Evolutionary conservation across 2,888 invertebrate species (phyloP), one percentile per base, ranked within the genome.

Genomic region (Coleophora flavipennella): DNA sequence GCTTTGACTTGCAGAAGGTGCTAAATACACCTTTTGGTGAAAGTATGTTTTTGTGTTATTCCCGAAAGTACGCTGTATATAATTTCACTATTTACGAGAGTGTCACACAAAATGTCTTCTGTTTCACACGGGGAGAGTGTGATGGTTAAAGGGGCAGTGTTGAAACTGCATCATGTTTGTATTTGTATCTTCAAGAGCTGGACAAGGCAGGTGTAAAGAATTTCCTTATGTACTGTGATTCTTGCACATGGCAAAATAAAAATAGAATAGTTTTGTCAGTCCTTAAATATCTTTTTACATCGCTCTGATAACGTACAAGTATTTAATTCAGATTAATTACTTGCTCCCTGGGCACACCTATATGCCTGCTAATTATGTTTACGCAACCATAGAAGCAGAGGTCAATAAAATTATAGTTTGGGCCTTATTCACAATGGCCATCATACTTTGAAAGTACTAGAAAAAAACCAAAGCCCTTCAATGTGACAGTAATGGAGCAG

Each of bases 291-390:
- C n/a, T n/a, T n/a, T n/a, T n/a, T n/a, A n/a, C n/a, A n/a, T n/a
- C n/a, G n/a, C n/a, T n/a, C n/a, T n/a, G n/a, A n/a, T n/a, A n/a
- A n/a, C n/a, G n/a, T n/a, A n/a, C n/a, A n/a, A n/a, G n/a, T n/a
- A n/a, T n/a, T n/a, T 35, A 12, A 51, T 60, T 25, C 53, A 51
- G 44, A 46, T 65, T 3, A 59, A 56, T 36, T 62, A 46, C 37
- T 41, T 64, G 13, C 39, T 62, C n/a, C 46, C 56, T 1, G 60
- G 61, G 8, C 61, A 63, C 27, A 56, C 57, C 20, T 54, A 57
- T 33, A 20, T 20, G 62, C 56, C 35, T n/a, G 39, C 33, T 2
- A 35, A 39, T 27, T 41, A 33, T 13, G 33, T 43, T 1, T 41
- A 46, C 20, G 36, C 43, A 2, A 36, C 34, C 29, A n/a, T n/a